Conservation (phyloP, 2,113 vertebrate genomes). For the Setophaga coronata region DNA sequence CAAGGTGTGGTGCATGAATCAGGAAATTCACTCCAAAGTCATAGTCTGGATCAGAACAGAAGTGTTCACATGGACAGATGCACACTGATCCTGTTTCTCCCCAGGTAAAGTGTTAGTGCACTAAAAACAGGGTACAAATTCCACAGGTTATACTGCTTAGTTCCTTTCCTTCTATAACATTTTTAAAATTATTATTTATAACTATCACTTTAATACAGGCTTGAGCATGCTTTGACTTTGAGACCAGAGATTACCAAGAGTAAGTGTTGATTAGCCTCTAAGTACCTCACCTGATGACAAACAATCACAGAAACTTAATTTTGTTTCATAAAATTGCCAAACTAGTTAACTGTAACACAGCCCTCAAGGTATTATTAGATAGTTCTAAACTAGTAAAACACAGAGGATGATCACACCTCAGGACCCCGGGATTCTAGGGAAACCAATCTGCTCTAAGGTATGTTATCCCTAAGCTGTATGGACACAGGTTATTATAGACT, state of each 20-base stretch:
- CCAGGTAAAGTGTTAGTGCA: neutral
- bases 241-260: neutral
- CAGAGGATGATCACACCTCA: neutral
- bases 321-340: neutral
- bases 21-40: neutral
- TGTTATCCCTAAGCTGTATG: neutral
- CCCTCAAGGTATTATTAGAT: neutral
- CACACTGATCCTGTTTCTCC: neutral
- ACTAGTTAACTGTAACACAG: neutral
- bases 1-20: rapidly evolving
- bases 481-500: neutral
- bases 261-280: neutral
- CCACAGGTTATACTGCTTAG: neutral
- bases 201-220: neutral
- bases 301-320: neutral
- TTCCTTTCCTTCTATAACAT: neutral
- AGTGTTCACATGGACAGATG: neutral
- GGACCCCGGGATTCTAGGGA: neutral
- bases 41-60: neutral
- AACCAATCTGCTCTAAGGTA: neutral
- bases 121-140: neutral
- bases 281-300: neutral
- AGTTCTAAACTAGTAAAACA: neutral
- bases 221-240: neutral
- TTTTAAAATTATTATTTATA: neutral